Percentiles rank a stretch among this genome's conserved stretches.
Evolutionary conservation across 2,797 vertebrate species (phyloP).

Genomic region (Acipenser ruthenus): DNA sequence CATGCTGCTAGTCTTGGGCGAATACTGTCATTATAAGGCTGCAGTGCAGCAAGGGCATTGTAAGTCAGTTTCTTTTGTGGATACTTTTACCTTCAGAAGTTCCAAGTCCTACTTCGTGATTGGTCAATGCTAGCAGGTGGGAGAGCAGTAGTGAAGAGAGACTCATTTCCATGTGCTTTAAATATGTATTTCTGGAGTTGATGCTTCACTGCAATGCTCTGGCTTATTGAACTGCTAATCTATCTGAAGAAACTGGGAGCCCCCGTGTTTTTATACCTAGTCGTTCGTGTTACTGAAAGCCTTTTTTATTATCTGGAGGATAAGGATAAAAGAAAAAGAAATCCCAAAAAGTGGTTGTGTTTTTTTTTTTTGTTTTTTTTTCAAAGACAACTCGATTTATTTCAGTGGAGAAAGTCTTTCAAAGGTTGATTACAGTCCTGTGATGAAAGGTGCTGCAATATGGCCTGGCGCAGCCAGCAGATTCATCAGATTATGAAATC

Average conservation of each 20-base stretch:
- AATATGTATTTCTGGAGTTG: slow-evolving; percentile 24
- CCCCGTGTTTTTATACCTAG: slow-evolving; percentile 24
- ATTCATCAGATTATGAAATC: too few relatives aligned
- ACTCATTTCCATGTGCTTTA: slow-evolving; percentile 44
- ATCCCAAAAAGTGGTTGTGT: slow-evolving; percentile 13
- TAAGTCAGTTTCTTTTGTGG: too few relatives aligned
- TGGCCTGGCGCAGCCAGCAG: not conserved
- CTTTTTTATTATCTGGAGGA: slow-evolving; percentile 14
- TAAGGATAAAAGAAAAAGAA: slow-evolving; percentile 18
- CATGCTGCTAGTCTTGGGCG: too few relatives aligned
- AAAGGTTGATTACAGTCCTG: too few relatives aligned
- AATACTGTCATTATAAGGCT: too few relatives aligned
- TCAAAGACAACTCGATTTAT: not conserved
- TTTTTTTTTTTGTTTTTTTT: slow-evolving; percentile 18
- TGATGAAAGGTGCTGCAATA: too few relatives aligned
- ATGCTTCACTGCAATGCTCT: not conserved
- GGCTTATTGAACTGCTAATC: not conserved
- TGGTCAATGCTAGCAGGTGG: too few relatives aligned
- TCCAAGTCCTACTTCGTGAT: too few relatives aligned
- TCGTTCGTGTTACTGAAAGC: slow-evolving; percentile 30
- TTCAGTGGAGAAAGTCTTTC: too few relatives aligned
- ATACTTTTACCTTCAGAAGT: too few relatives aligned
- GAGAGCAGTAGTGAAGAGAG: slow-evolving; percentile 10
- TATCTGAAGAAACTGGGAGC: slow-evolving; percentile 7
- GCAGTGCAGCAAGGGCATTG: too few relatives aligned